Base-by-base conservation (phyloP, 2,888 invertebrate species). In the Euphydryas editha region DNA sequence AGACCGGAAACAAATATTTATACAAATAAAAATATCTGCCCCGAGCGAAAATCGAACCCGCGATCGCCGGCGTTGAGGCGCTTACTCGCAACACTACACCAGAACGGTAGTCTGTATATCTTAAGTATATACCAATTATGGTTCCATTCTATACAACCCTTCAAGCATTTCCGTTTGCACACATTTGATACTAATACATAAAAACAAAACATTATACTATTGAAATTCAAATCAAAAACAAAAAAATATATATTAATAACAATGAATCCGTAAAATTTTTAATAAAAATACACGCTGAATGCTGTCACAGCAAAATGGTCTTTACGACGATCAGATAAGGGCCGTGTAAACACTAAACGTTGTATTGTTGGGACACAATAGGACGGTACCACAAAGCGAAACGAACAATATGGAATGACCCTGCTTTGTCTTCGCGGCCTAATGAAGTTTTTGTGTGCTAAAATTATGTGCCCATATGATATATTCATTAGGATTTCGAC, bases 381-480 rank as follows among this genome's bases (percentile, higher is more conserved):
- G 37, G 56, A 56, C 62, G 56, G 37, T 65, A 39, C 67, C 68
- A 59, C 66, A 68, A 69, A 67, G 69, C 65, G 63, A 60, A 44
- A 54, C 58, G 68, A 65, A 67, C 71, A 73, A 72, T 70, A 68
- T 59, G 71, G 74, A 71, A 59, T 70, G 72, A 73, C 71, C 75
- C 71, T 71, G 66, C 75, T 78, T 78, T 75, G 75, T 72, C 58
- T 72, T 69, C 68, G 73, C 70, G 77, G 72, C 68, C 74, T 76
- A 78, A 78, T 78, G 78, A 77, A 75, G 78, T 75, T 77, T 78
- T 76, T 77, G 76, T 76, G 71, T 71, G 61, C 65, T 68, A 68
- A 74, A 75, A 74, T 73, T 75, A 75, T 74, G 59, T 67, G 67
- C 67, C 62, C 69, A 57, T 49, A 65, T 65, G 65, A 62, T 56